Base-by-base conservation (phyloP, 1,140 invertebrate genomes). In the Drosophila cardini region DNA sequence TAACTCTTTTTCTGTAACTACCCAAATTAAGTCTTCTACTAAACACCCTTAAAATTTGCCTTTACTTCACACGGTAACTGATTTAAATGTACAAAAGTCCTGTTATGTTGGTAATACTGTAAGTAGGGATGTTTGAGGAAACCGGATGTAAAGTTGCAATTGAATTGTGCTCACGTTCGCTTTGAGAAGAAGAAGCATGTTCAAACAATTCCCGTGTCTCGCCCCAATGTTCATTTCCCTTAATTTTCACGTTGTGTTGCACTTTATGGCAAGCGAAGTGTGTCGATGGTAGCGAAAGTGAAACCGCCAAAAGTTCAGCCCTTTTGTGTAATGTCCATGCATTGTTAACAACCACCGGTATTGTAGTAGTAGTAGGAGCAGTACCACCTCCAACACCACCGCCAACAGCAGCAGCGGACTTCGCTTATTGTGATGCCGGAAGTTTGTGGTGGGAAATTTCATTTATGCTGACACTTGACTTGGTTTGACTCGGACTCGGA, bases 381-480 rank as follows among this genome's bases (percentile, higher is more conserved):
- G 34, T 8, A 46, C 53, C 36, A 16, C 43, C 45, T 6, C 13
- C 5, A 32, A 30, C 18, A 32, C 32, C 21, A 13, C 21, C 21
- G n/a, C 38, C 16, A 21, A 18, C 16, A 8, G 6, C 4, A 11
- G 26, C 21, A 58, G n/a, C 36, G 60, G 21, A 52, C 46, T 21
- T 50, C 2, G 38, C 48, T 53, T 42, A 52, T 50, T 80, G 78
- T 62, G 72, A 61, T 64, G 43, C 80, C 84, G 84, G 84, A 89
- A 89, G 77, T 89, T 84, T 89, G 84, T 30, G 84, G 84, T 89
- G 84, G 84, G 84, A 89, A 89, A 89, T 89, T 89, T 89, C 84
- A 89, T 89, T 89, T 89, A 90, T 89, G 84, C 84, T 89, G 84
- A 89, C 84, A 89, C 84, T 89, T 84, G 84, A 89, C 77, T 87